Base-by-base conservation (phyloP, 2,113 vertebrate species). In the Apodemus sylvaticus region DNA sequence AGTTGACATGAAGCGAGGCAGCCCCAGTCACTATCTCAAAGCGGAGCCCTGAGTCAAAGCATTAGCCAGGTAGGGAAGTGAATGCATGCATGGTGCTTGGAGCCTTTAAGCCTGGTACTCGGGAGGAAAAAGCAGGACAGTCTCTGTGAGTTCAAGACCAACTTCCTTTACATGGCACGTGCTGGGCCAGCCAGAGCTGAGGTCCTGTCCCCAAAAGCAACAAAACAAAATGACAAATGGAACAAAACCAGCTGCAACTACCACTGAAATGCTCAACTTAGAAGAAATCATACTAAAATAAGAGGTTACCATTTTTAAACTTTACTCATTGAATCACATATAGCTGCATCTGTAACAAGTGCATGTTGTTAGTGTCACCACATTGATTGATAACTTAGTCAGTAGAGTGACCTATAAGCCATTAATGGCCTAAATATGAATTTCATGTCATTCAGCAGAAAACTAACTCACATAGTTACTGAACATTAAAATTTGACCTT, bases 281-380 rank as follows among this genome's bases (percentile, higher is more conserved):
- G 14, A 81, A 62, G 7, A 94, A 90, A 85, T 85, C 45, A 79
- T 31, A 78, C 55, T 70, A 94, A 94, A 96, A 87, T 16, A 89
- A 11, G 9, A 58, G 17, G 2, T 62, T 88, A 3, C 5, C 74
- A 7, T 85, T 92, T 91, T 91, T 91, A 91, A 60, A 26, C 79
- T 39, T 82, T 82, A 82, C 24, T 83, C 58, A 76, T 82, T 71
- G 29, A 60, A 16, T 64, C 55, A 29, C 60, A 78, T 83, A 82
- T 8, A 22, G 76, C 36, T 73, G 24, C 74, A 70, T 96, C 42
- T 86, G 77, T 2, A 77, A 64, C 13, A 93, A 53, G 31, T 9
- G 83, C 62, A 2, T 39, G 5, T 48, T 48, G 58, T 91, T 89
- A 74, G 24, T 81, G 94, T 74, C 55, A 55, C 55, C 34, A 3